phyloP scores from a whole-genome alignment of 2,888 invertebrate species.

The Plutella xylostella region DNA sequence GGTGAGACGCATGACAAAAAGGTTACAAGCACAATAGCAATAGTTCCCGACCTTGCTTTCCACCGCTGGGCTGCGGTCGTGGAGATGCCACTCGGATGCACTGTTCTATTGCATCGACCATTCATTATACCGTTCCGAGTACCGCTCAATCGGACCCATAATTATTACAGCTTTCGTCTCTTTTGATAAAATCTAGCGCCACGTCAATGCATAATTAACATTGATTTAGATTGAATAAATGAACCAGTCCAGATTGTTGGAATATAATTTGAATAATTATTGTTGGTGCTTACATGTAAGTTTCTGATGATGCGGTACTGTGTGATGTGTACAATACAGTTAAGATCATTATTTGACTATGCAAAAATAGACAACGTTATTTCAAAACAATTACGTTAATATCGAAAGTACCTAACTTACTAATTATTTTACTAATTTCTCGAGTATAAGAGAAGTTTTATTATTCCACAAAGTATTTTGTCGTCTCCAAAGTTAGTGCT shows the following conservation, averaged over 20 bases:
- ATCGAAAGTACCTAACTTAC: too few relatives aligned
- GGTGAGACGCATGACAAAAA: conserved; percentile 57
- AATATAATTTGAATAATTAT: conserved; percentile 47
- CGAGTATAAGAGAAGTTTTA: too few relatives aligned
- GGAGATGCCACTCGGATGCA: conserved; percentile 38
- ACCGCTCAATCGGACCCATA: conserved; percentile 45
- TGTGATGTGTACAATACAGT: too few relatives aligned
- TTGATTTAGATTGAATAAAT: too few relatives aligned
- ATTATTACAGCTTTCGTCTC: background rate
- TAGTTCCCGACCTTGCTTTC: conserved; percentile 54
- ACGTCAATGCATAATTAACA: background rate
- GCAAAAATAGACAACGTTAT: too few relatives aligned
- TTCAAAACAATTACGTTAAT: too few relatives aligned
- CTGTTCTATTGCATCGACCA: conserved; percentile 43
- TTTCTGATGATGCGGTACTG: conserved; percentile 17
- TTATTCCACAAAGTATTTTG: too few relatives aligned
- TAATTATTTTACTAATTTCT: too few relatives aligned
- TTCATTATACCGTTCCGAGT: conserved; percentile 51
- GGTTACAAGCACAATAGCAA: conserved; percentile 48
- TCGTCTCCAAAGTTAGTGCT: too few relatives aligned
- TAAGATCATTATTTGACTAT: conserved; percentile 39
- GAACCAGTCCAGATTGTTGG: too few relatives aligned
- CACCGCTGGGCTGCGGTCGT: conserved; percentile 55
- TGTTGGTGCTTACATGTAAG: conserved; percentile 24
- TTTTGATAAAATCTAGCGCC: background rate